These are phyloP conservation scores for Telmatherina bonti DNA, from an alignment of 2,797 vertebrate species.

Conservation along the genomic window DNA sequence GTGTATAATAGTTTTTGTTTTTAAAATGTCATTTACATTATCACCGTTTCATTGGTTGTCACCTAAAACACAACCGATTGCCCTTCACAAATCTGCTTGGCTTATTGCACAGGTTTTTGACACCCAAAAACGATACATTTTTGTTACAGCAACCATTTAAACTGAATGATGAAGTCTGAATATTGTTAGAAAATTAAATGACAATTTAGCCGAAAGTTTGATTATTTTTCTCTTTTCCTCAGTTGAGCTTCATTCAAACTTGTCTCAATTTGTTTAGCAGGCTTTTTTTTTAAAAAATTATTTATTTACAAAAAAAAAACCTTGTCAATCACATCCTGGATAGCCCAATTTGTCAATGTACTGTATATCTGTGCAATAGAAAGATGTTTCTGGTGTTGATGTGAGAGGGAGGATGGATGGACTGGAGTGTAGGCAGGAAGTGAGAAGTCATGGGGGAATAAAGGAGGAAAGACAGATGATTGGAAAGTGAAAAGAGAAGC, in stretches of 20 bases:
- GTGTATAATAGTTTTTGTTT: slow-evolving; percentile 27
- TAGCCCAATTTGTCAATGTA: not conserved
- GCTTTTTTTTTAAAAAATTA: not conserved
- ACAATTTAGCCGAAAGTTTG: not conserved
- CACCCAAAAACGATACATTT: slow-evolving; percentile 3
- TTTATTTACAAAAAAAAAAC: too few species aligned
- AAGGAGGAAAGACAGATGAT: slow-evolving; percentile 34
- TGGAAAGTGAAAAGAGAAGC: slow-evolving; percentile 39
- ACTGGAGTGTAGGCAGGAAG: slow-evolving; percentile 19
- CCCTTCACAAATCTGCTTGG: slow-evolving; percentile 12
- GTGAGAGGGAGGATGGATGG: slow-evolving; percentile 29
- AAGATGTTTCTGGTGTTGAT: slow-evolving; percentile 22
- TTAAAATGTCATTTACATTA: slow-evolving; percentile 40
- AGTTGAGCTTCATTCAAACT: not conserved
- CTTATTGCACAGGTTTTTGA: slow-evolving; percentile 15
- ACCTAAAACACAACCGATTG: slow-evolving; percentile 35
- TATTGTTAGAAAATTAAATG: too few species aligned
- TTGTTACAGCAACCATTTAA: not conserved
- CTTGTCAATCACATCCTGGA: slow-evolving; percentile 15
- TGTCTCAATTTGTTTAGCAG: slow-evolving; percentile 2
- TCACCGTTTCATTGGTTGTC: slow-evolving; percentile 36
- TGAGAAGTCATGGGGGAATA: slow-evolving; percentile 17
- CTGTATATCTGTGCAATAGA: not conserved
- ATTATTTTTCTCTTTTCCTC: not conserved
- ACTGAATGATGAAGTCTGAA: not conserved